These are phyloP conservation scores for Cyrtorhinus lividipennis DNA, from an alignment of 1,140 invertebrate species.

Conservation along the genomic window DNA sequence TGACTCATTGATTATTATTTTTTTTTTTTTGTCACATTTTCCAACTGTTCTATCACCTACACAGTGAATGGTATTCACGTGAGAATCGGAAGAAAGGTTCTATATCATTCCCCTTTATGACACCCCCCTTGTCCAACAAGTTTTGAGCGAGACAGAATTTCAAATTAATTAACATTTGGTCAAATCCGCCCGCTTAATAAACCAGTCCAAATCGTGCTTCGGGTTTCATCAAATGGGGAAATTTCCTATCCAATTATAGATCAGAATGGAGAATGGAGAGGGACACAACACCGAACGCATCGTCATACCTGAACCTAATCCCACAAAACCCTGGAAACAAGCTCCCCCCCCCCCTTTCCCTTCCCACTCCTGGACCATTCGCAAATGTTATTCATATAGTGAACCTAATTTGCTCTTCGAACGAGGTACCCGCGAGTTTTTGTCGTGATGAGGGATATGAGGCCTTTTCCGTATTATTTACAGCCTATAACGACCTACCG, in stretches of 20 bases:
- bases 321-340: background rate
- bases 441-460: background rate
- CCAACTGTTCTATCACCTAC: too few relatives aligned
- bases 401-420: background rate
- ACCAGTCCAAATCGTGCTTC: background rate
- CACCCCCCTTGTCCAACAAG: too few relatives aligned
- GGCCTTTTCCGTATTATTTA: background rate
- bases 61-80: too few relatives aligned
- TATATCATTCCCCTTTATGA: too few relatives aligned
- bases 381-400: slow-evolving; percentile 3
- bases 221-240: background rate
- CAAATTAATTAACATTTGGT: slow-evolving; percentile 3
- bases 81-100: too few relatives aligned
- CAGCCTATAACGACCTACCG: background rate
- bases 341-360: background rate
- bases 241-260: slow-evolving; percentile 9
- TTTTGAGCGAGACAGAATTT: too few relatives aligned
- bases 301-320: background rate
- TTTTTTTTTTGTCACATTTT: too few relatives aligned
- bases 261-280: background rate
- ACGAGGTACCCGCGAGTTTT: background rate
- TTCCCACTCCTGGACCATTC: too few relatives aligned
- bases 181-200: background rate
- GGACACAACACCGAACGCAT: background rate
- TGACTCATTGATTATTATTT: too few relatives aligned